Evolutionary conservation across 1,140 invertebrate species (phyloP).

Genomic region (Branchinecta lynchi): DNA sequence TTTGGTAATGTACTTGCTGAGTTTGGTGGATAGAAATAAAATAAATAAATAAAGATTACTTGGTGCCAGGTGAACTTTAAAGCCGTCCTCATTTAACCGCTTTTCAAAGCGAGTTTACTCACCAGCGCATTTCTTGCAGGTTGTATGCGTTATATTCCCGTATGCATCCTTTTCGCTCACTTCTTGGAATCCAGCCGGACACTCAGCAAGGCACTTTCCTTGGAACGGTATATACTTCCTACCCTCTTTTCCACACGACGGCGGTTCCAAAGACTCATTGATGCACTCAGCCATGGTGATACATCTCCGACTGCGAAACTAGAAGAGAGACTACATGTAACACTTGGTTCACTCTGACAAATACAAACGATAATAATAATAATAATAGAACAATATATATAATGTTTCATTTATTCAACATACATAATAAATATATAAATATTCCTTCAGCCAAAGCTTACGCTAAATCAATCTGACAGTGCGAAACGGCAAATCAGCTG

Average conservation of each 20-base stretch:
- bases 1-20: no score
- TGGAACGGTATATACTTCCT: slow-evolving; percentile 41
- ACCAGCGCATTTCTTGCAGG: slow-evolving; percentile 28
- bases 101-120: not conserved
- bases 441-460: no score
- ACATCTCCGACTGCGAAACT: slow-evolving; percentile 56
- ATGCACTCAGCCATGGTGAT: slow-evolving; percentile 55
- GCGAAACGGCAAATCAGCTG: no score
- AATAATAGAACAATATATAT: no score
- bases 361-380: no score
- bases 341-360: no score
- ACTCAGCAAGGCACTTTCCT: slow-evolving; percentile 51
- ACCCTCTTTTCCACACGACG: slow-evolving; percentile 30
- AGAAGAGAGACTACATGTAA: slow-evolving; percentile 24
- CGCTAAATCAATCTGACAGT: no score
- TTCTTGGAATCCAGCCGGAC: slow-evolving; percentile 53
- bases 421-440: no score
- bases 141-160: slow-evolving; percentile 22
- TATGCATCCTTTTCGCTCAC: slow-evolving; percentile 22
- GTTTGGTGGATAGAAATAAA: no score
- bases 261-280: slow-evolving; percentile 32
- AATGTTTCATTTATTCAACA: no score
- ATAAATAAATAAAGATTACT: no score
- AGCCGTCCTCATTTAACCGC: slow-evolving; percentile 16
- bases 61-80: not conserved